phyloP scores from a whole-genome alignment of 2,888 invertebrate species.

The Leptopilina drosophilae region DNA sequence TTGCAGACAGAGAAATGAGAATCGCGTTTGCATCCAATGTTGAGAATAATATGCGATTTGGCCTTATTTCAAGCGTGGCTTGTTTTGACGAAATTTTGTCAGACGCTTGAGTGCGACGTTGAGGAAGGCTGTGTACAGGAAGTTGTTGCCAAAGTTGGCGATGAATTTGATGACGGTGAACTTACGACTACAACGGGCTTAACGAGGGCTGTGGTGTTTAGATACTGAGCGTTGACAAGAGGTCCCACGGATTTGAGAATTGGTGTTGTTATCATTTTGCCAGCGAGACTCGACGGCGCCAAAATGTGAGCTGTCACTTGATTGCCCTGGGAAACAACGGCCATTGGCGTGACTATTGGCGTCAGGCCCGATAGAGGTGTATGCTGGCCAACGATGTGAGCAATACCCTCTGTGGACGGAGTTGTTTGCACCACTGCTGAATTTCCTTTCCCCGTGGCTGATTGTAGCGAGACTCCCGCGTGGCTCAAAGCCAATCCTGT shows the following conservation, averaged over 20 bases:
- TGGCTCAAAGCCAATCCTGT: constrained; percentile 76
- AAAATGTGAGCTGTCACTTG: constrained; percentile 82
- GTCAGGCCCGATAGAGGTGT: constrained; percentile 78
- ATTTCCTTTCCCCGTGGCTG: constrained; percentile 64
- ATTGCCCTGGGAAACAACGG: constrained; percentile 82
- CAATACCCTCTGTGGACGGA: constrained; percentile 75
- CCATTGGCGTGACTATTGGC: constrained; percentile 79
- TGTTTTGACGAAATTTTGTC: constrained; percentile 68
- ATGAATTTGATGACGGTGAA: constrained; percentile 72
- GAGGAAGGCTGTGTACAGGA: constrained; percentile 68
- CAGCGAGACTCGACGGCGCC: constrained; percentile 81
- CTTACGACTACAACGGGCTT: constrained; percentile 85
- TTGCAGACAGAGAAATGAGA: constrained; percentile 42
- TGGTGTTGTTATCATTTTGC: constrained; percentile 81
- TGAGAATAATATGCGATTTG: constrained; percentile 19
- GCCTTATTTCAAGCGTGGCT: constrained; percentile 69
- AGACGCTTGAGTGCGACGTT: constrained; percentile 70
- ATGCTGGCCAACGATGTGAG: constrained; percentile 75
- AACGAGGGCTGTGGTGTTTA: constrained; percentile 81
- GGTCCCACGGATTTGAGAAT: constrained; percentile 81
- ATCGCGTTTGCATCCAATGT: constrained; percentile 44
- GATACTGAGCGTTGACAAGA: constrained; percentile 84
- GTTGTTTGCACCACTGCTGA: constrained; percentile 71
- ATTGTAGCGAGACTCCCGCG: constrained; percentile 77
- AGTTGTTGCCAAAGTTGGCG: constrained; percentile 67